These are phyloP conservation scores for Mandrillus leucophaeus DNA, from an alignment of 2,113 vertebrate genomes.

Conservation along the genomic window DNA sequence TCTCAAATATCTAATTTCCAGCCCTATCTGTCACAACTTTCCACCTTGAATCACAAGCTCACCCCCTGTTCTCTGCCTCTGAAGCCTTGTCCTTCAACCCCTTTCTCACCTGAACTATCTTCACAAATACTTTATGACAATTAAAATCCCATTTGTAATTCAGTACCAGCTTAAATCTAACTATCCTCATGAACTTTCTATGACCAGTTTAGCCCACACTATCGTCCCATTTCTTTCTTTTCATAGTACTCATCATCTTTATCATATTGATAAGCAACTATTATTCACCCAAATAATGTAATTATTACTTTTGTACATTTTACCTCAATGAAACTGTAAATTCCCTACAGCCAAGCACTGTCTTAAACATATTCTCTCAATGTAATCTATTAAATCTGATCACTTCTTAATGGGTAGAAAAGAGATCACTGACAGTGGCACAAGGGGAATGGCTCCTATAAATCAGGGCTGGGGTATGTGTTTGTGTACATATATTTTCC, in stretches of 20 bases:
- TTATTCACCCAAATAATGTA: background rate
- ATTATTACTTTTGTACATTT: conserved; percentile 1
- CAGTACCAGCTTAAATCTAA: background rate
- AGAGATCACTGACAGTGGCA: conserved; percentile 21
- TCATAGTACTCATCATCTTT: background rate
- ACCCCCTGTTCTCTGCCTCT: background rate
- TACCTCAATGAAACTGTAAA: background rate
- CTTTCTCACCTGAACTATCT: background rate
- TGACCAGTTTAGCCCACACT: background rate
- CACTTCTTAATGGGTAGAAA: conserved; percentile 40
- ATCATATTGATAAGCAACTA: background rate
- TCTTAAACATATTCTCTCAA: conserved; percentile 24
- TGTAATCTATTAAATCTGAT: conserved; percentile 1
- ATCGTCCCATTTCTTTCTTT: background rate
- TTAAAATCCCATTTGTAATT: background rate
- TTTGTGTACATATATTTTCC: background rate
- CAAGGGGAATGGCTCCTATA: background rate
- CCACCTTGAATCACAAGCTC: background rate
- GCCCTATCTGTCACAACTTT: background rate
- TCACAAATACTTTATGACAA: background rate
- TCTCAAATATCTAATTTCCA: background rate
- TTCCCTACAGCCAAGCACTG: background rate
- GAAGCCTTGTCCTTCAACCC: background rate
- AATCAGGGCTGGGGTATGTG: background rate
- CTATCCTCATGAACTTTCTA: background rate